Base-by-base conservation (phyloP, 2,113 vertebrate genomes). In the Circaetus gallicus region DNA sequence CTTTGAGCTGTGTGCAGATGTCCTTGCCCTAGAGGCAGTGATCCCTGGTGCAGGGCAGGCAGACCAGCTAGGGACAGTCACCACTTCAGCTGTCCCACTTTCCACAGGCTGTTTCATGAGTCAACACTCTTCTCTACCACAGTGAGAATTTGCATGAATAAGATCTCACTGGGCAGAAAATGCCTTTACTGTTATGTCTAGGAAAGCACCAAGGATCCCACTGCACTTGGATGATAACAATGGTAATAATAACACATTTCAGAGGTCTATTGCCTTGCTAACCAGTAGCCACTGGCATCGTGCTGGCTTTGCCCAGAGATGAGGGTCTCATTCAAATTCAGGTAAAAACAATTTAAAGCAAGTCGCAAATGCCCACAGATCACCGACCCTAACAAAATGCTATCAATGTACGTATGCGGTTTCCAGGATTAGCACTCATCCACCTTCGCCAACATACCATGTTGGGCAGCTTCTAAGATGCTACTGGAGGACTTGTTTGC, bases 371-470 rank as follows among this genome's bases (percentile, higher is more conserved):
- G 32, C 69, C 36, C 40, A 78, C 34, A 65, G 63, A 40, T 47
- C 49, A 56, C 28, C 0, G 2, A 13, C 11, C 40, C 73, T 56
- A 40, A 86, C 50, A 78, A 80, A 59, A 86, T 14, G 32, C 29
- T 42, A 24, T 43, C 43, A 42, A 14, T 2, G 5, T 32, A 22
- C 29, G 42, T 10, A 45, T 0, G 2, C 13, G 17, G 19, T 55
- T 87, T 79, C n/a, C 50, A 90, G 65, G 26, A 66, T 74, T 42
- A 87, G 38, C 38, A 36, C 34, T 58, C 18, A 32, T 80, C 36
- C 34, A 73, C 38, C 61, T 76, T n/a, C 2, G 6, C 16, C 65
- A 67, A 40, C 7, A 9, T 5, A 79, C 29, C 24, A 20, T 2
- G 26, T 79, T 47, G 16, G 25, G 28, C 55, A 92, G 22, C 47